These are phyloP conservation scores for Ianthella basta DNA, from an alignment of 37 sponge, comb jelly and placozoan genomes.

Conservation along the genomic window DNA sequence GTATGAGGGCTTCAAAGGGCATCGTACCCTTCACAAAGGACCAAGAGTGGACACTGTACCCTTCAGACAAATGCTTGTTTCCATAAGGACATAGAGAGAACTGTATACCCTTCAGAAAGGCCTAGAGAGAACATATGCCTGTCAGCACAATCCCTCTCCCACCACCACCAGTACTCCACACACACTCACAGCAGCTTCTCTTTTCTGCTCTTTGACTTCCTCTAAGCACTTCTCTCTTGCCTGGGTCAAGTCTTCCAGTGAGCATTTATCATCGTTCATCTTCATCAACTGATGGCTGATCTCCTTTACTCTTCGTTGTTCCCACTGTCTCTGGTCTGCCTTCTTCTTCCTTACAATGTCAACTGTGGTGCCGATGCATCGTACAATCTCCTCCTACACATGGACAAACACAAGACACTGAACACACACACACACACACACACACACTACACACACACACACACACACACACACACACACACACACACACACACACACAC, in stretches of 20 bases:
- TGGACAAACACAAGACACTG: neutral
- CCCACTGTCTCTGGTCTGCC: conserved; percentile 33
- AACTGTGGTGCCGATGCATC: neutral
- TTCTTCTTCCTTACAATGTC: neutral
- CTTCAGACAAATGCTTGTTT: too few species aligned
- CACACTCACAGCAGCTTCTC: conserved; percentile 11
- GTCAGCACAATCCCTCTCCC: too few species aligned
- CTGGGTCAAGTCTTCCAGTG: conserved; percentile 33
- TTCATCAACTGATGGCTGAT: conserved; percentile 35
- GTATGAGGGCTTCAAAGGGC: too few species aligned
- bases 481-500: conserved; percentile 8
- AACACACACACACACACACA: conserved; percentile 3
- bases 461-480: neutral
- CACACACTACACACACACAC: neutral
- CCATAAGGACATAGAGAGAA: too few species aligned
- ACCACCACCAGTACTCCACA: neutral
- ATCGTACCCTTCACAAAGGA: too few species aligned
- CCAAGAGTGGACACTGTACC: too few species aligned
- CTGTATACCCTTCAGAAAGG: too few species aligned
- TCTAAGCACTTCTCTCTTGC: conserved; percentile 29
- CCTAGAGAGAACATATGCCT: too few species aligned
- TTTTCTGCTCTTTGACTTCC: conserved; percentile 35
- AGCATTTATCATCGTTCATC: conserved; percentile 26
- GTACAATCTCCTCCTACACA: conserved; percentile 19
- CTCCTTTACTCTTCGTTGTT: conserved; percentile 33